These are phyloP conservation scores for Nezara viridula DNA, from an alignment of 2,888 invertebrate species.

Conservation along the genomic window DNA sequence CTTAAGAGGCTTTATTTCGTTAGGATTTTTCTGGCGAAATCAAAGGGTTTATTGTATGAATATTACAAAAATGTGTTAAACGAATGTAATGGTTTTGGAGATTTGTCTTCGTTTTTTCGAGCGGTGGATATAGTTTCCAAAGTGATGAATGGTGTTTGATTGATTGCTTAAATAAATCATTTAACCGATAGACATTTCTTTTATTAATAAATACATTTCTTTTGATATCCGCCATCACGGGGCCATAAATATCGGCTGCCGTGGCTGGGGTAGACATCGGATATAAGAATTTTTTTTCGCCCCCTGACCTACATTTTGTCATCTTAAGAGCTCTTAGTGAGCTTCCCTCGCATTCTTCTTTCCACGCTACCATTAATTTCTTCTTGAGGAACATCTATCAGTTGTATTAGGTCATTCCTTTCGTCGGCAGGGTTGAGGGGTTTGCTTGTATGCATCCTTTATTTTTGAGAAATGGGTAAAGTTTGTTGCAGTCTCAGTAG, in stretches of 20 bases:
- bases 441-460: not conserved
- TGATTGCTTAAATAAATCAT: not conserved
- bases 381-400: conserved; percentile 19
- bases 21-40: too few species aligned
- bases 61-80: too few species aligned
- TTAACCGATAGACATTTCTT: not conserved
- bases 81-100: too few species aligned
- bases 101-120: not conserved
- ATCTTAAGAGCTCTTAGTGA: conserved; percentile 34
- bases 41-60: too few species aligned
- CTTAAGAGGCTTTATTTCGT: too few species aligned
- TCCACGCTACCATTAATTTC: conserved; percentile 11
- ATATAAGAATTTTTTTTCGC: not conserved
- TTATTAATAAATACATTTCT: not conserved
- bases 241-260: not conserved
- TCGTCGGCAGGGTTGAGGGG: not conserved
- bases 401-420: not conserved
- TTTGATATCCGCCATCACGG: not conserved
- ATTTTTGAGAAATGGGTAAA: not conserved
- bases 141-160: not conserved
- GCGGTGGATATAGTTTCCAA: not conserved
- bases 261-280: not conserved
- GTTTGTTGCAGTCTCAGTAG: not conserved
- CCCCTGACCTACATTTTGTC: not conserved
- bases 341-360: not conserved